phyloP scores from a whole-genome alignment of 2,888 invertebrate species.

The Catocala fraxini region DNA sequence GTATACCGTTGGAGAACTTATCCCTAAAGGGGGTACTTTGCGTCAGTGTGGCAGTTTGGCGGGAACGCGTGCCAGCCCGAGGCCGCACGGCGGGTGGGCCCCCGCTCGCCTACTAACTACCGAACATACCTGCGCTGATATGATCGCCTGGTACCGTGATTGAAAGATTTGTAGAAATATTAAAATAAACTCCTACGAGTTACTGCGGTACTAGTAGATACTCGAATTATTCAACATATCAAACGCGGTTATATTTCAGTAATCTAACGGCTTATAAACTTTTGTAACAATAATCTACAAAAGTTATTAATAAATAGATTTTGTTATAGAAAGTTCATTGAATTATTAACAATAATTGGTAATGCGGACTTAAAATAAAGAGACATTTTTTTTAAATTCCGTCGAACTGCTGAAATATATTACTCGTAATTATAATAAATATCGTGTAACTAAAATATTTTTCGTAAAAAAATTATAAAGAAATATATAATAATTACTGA shows the following conservation, averaged over 20 bases:
- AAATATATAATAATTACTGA: too few species aligned
- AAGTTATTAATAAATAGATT: too few species aligned
- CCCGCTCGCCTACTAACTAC: slow-evolving; percentile 62
- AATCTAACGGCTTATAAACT: too few species aligned
- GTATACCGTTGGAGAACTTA: slow-evolving; percentile 65
- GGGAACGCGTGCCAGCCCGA: slow-evolving; percentile 76
- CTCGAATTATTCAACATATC: neutral
- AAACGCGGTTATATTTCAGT: slow-evolving; percentile 1
- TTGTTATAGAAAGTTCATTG: too few species aligned
- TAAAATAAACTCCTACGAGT: slow-evolving; percentile 21
- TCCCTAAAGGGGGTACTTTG: slow-evolving; percentile 50
- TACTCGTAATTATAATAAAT: too few species aligned
- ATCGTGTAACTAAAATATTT: too few species aligned
- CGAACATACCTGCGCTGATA: slow-evolving; percentile 62
- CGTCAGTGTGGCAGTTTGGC: slow-evolving; percentile 58
- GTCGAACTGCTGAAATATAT: too few species aligned
- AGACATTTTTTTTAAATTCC: too few species aligned
- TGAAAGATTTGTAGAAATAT: slow-evolving; percentile 53
- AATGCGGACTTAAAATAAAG: too few species aligned
- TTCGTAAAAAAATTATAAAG: too few species aligned
- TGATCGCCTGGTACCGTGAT: slow-evolving; percentile 66
- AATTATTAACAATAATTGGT: too few species aligned
- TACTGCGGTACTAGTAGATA: neutral
- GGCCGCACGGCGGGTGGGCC: slow-evolving; percentile 79
- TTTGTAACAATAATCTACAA: too few species aligned